Evolutionary conservation across 2,888 invertebrate genomes (phyloP), one percentile per base, ranked within the genome.

Genomic region (Lasius platythorax): DNA sequence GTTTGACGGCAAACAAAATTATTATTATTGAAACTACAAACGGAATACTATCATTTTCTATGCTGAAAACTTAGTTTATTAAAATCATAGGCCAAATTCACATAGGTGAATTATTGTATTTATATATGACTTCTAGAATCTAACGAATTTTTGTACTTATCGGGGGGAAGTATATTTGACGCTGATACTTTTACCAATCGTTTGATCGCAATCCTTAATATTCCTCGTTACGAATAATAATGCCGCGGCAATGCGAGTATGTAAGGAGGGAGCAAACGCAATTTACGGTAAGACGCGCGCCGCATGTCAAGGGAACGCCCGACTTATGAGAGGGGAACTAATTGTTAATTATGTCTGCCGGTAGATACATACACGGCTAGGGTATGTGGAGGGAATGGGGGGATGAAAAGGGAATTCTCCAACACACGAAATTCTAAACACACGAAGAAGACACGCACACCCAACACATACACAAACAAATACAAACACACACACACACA

Each of bases 261-360:
- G 56, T 53, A n/a, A n/a, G 56, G 43, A 73, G 30, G 56, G n/a
- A 72, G 74, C 56, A n/a, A 56, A 73, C 9, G 78, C 43, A 78
- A 72, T 78, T 78, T 73, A 73, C 74, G 56, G 2, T 18, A 40
- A 76, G 50, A 63, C 58, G 63, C 30, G 33, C 76, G 37, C 28
- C 70, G 53, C 78, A 43, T 40, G n/a, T 43, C 73, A 63, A 64
- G 74, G 67, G 79, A 72, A 58, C 58, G 67, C 33, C 12, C 53
- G 72, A 85, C 81, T 58, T 82, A 81, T 68, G 82, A 78, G 76
- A 82, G 83, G 66, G 73, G 82, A 84, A 67, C 87, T 88, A 88
- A 89, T 88, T 88, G 87, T 87, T 87, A 90, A 90, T 89, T 89
- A 89, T 88, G 85, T 85, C 78, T 82, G 74, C 63, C 78, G 72